Percentiles rank a stretch among this genome's conserved stretches.
Evolutionary conservation across 2,797 vertebrate genomes (phyloP).

Genomic region (Megalops cyprinoides): DNA sequence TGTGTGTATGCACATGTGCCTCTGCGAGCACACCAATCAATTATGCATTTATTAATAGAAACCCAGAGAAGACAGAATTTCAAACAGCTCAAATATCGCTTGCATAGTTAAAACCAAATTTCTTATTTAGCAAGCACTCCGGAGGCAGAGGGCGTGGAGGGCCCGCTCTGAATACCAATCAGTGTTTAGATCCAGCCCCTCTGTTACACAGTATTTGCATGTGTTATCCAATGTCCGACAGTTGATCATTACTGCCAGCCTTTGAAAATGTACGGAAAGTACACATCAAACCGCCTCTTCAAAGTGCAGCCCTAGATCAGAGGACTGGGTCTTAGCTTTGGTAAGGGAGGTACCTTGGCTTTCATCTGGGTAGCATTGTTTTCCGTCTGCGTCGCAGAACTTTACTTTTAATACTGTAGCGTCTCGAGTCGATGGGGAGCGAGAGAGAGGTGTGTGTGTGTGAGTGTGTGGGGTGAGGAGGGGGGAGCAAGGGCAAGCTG

Average conservation of each 20-base stretch:
- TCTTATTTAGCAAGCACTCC: conserved; percentile 10
- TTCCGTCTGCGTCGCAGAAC: background rate
- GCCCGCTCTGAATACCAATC: background rate
- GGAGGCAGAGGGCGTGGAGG: background rate
- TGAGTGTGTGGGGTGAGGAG: background rate
- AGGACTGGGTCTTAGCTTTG: background rate
- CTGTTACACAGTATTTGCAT: background rate
- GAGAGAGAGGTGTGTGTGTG: too few relatives aligned
- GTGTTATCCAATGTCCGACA: background rate
- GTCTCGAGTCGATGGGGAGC: background rate
- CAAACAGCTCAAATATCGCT: conserved; percentile 17
- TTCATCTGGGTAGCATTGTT: background rate
- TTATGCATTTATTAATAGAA: conserved; percentile 11
- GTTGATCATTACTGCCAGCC: background rate
- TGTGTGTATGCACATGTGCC: background rate
- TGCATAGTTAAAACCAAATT: conserved; percentile 18
- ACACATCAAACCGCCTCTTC: conserved; percentile 25
- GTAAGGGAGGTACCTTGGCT: background rate
- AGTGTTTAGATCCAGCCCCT: background rate
- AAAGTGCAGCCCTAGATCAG: conserved; percentile 7
- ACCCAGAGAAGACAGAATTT: background rate
- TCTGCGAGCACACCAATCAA: background rate
- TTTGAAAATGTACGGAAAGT: conserved; percentile 11
- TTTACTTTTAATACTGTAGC: background rate
- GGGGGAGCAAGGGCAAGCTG: background rate